phyloP scores from a whole-genome alignment of 2,888 invertebrate species.

The Microplitis deprimator region DNA sequence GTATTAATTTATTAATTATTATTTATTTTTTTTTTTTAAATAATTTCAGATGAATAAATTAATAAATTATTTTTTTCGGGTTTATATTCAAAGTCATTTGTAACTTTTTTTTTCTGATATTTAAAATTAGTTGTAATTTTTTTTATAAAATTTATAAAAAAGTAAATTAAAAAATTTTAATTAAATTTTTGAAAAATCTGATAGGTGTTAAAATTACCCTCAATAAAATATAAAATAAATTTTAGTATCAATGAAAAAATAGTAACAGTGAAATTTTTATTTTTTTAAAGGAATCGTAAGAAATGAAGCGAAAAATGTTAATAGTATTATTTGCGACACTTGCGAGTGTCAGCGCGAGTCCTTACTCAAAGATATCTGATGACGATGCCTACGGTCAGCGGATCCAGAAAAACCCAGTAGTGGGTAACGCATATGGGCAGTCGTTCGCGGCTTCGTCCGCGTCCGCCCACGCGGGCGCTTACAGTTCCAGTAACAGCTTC shows the following conservation, averaged over 20 bases:
- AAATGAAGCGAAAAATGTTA: constrained; percentile 55
- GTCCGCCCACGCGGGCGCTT: background rate
- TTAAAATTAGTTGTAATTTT: background rate
- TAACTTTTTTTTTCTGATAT: constrained; percentile 16
- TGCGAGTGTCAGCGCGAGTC: constrained; percentile 48
- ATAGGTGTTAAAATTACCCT: too few relatives aligned
- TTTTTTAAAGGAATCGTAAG: constrained; percentile 46
- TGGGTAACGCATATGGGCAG: background rate
- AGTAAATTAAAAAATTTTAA: too few relatives aligned
- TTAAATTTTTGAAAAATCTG: too few relatives aligned
- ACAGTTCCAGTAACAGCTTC: background rate
- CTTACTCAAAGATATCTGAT: constrained; percentile 53
- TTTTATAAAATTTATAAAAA: too few relatives aligned
- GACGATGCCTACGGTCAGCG: constrained; percentile 23
- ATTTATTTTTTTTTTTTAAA: constrained; percentile 2
- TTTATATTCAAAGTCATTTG: background rate
- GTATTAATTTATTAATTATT: constrained; percentile 2
- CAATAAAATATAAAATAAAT: too few relatives aligned
- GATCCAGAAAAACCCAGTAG: constrained; percentile 7
- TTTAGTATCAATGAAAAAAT: too few relatives aligned
- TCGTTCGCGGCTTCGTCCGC: background rate
- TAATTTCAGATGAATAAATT: background rate
- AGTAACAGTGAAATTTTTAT: background rate
- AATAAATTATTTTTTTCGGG: background rate
- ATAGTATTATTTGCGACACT: constrained; percentile 55